A percentile compares a stretch with the other conserved stretches of the same genome.
phyloP scores from a whole-genome alignment of 2,113 vertebrate species.

The Rallus limicola region DNA sequence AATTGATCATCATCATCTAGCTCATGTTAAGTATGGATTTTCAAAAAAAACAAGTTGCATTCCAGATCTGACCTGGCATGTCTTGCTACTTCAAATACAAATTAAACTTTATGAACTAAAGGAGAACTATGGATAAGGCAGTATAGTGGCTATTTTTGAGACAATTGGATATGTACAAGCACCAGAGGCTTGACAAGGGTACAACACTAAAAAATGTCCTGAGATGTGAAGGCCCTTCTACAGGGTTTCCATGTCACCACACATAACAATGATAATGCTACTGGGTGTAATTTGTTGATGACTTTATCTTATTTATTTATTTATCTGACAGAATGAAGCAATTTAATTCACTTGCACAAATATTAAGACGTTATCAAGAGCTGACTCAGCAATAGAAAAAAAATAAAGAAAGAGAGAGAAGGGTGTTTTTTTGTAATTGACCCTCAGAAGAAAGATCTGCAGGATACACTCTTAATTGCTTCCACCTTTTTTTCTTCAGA shows the following conservation, averaged over 20 bases:
- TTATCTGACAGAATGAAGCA: slow-evolving; percentile 11
- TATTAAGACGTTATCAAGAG: neutral
- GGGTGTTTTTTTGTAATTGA: neutral
- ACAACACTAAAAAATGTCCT: neutral
- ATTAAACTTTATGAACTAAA: neutral
- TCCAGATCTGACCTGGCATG: neutral
- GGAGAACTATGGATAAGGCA: neutral
- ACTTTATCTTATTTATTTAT: slow-evolving; percentile 60
- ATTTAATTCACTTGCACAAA: slow-evolving; percentile 46
- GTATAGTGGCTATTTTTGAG: neutral
- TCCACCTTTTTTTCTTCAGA: slow-evolving; percentile 42
- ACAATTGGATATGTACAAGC: neutral
- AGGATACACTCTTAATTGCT: slow-evolving; percentile 38
- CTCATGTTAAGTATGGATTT: neutral
- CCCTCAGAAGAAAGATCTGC: neutral
- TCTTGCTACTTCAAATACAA: neutral
- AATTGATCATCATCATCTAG: neutral
- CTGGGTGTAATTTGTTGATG: slow-evolving; percentile 25
- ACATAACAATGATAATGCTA: neutral
- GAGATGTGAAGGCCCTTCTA: neutral
- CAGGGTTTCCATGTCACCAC: neutral
- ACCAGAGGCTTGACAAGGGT: neutral
- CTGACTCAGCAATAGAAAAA: neutral
- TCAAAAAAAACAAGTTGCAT: neutral
- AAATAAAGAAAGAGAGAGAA: neutral